Conservation (phyloP, 1,140 invertebrate species). For the Brachionus asplanchnoidis region DNA sequence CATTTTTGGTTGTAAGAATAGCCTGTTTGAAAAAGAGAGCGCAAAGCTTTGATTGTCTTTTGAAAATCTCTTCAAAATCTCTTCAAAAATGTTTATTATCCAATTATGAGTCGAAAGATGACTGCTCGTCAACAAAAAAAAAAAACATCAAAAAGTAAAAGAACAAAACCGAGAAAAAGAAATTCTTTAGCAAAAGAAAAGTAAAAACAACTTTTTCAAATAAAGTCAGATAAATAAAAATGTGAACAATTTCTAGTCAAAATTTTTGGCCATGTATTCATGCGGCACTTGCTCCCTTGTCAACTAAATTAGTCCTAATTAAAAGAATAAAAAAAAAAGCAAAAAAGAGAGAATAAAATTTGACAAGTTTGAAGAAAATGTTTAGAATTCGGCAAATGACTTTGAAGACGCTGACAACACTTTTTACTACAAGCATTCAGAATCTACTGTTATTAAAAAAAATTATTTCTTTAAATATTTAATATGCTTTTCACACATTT, state of each 20-base stretch:
- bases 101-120: not conserved
- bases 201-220: too few species aligned
- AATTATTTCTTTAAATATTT: constrained; percentile 25
- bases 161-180: not conserved
- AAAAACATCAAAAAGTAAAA: not conserved
- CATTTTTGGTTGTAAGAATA: not conserved
- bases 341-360: not conserved
- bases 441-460: constrained; percentile 8
- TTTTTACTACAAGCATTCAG: not conserved
- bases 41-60: not conserved
- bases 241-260: not conserved
- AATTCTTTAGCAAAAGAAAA: too few species aligned
- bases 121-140: not conserved
- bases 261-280: not conserved
- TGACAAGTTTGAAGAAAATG: constrained; percentile 21
- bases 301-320: constrained; percentile 9
- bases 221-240: too few species aligned
- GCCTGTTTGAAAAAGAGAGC: not conserved
- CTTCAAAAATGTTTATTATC: not conserved
- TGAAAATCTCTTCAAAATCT: not conserved
- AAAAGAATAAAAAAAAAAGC: not conserved
- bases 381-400: not conserved
- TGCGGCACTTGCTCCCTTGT: not conserved
- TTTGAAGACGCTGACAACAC: not conserved
- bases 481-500: constrained; percentile 29